Conservation (phyloP, 2,797 vertebrate genomes). For the Emydoidea blandingii region DNA sequence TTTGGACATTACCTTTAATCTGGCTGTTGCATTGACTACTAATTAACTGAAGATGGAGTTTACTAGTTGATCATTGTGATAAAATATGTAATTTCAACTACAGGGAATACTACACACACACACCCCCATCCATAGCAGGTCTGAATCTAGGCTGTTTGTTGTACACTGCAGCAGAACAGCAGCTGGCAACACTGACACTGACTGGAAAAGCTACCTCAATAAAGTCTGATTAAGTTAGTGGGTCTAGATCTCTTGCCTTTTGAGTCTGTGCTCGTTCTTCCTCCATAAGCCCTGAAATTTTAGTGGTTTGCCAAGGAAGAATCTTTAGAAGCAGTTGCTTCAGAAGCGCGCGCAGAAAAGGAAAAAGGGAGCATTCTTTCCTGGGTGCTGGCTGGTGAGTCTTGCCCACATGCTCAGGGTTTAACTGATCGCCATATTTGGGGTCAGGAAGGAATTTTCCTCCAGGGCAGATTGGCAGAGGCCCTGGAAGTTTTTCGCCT, state of each 20-base stretch:
- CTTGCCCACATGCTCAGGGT: too few species aligned
- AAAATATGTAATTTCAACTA: not conserved
- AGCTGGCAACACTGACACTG: not conserved
- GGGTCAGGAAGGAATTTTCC: too few species aligned
- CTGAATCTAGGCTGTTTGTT: not conserved
- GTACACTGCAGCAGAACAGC: slow-evolving; percentile 28
- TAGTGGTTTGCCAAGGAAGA: not conserved
- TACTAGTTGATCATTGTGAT: not conserved
- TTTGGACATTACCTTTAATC: not conserved
- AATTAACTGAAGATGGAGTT: not conserved
- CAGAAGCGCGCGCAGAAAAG: too few species aligned
- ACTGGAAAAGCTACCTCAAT: not conserved
- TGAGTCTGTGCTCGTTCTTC: too few species aligned
- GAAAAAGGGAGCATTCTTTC: too few species aligned
- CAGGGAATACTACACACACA: not conserved
- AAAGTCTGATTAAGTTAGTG: not conserved
- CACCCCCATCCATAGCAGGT: not conserved
- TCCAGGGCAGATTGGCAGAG: too few species aligned
- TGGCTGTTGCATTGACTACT: not conserved
- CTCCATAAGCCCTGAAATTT: too few species aligned
- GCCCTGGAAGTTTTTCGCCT: too few species aligned
- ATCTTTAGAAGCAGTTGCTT: too few species aligned
- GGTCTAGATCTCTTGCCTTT: not conserved
- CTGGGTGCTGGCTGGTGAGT: too few species aligned
- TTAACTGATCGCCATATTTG: too few species aligned